Percentiles rank a stretch among this genome's conserved stretches.
phyloP scores from a whole-genome alignment of 2,797 vertebrate species.

The Bradypus variegatus region DNA sequence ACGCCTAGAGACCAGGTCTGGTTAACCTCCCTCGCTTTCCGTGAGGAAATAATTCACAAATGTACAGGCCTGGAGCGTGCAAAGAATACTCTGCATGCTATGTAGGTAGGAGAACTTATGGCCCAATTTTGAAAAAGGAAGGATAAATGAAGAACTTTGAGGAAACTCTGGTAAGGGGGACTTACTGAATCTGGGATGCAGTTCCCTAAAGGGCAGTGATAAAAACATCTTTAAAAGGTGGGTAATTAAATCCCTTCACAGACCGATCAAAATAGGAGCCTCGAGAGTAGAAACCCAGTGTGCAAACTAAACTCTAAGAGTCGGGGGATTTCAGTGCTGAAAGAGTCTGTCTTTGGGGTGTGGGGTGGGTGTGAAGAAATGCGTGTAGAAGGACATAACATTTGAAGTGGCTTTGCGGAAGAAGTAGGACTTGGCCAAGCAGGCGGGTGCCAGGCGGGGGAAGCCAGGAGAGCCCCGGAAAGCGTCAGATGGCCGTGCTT shows the following conservation, averaged over 20 bases:
- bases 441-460: fast-evolving
- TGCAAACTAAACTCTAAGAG: background rate
- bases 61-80: background rate
- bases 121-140: background rate
- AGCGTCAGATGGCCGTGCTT: fast-evolving
- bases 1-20: background rate
- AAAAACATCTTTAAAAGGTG: background rate
- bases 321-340: fast-evolving
- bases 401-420: background rate
- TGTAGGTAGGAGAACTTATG: background rate
- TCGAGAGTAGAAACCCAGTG: background rate
- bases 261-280: background rate
- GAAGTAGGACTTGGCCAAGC: too few relatives aligned
- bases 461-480: fast-evolving
- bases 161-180: background rate
- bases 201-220: background rate
- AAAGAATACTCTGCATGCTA: background rate
- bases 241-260: background rate
- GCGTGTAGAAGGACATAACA: background rate
- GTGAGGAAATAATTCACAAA: background rate
- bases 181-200: background rate
- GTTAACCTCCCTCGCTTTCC: background rate
- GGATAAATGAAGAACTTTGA: background rate
- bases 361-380: too few relatives aligned
- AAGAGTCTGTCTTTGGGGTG: fast-evolving